These are phyloP conservation scores for Tetrax tetrax DNA, from an alignment of 2,113 vertebrate species.

Conservation along the genomic window DNA sequence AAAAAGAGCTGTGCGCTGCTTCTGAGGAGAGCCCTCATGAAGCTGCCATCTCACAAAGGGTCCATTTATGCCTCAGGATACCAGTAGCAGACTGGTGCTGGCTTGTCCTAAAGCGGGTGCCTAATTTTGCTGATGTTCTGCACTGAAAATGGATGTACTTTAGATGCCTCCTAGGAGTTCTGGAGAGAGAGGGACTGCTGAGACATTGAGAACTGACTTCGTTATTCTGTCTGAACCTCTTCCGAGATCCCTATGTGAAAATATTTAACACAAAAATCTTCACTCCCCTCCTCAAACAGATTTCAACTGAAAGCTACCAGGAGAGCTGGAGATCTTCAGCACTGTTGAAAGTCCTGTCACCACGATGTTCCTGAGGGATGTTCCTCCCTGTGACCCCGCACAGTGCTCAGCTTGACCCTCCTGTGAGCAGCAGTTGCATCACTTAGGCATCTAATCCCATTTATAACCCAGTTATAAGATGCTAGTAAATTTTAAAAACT, in stretches of 20 bases:
- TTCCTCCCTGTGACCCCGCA: not conserved
- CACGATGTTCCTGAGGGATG: not conserved
- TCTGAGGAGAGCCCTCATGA: not conserved
- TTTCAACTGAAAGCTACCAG: not conserved
- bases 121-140: not conserved
- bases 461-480: not conserved
- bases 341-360: not conserved
- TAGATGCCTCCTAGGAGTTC: not conserved
- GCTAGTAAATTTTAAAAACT: not conserved
- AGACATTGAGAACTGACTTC: not conserved
- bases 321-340: not conserved
- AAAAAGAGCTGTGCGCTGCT: not conserved
- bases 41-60: not conserved
- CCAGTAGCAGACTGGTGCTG: not conserved
- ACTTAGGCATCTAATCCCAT: not conserved
- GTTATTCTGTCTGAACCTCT: not conserved
- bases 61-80: not conserved
- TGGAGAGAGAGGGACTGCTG: not conserved
- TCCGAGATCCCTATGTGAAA: not conserved
- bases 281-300: not conserved
- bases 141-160: not conserved
- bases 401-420: not conserved
- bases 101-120: not conserved
- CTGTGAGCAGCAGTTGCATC: not conserved
- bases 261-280: not conserved